These are phyloP conservation scores for Enteromius paludinosus DNA, from an alignment of 2,797 vertebrate species.

Conservation along the genomic window DNA sequence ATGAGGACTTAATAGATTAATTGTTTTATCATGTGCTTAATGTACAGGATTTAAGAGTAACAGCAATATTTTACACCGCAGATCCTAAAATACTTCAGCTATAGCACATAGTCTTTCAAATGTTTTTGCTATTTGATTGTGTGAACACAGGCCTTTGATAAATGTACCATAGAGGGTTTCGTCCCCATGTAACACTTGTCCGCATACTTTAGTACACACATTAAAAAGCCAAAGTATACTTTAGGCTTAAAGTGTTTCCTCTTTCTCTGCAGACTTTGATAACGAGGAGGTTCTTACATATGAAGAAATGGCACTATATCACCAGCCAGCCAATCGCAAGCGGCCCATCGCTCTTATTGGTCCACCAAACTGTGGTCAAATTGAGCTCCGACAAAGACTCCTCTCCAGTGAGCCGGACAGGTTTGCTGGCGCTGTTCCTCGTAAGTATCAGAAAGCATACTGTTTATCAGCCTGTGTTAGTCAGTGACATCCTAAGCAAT, in stretches of 20 bases:
- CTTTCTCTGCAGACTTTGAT: conserved; percentile 82
- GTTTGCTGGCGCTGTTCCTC: conserved; percentile 90
- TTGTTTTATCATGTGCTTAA: background rate
- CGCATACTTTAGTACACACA: background rate
- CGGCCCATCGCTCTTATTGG: conserved; percentile 93
- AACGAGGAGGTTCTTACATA: conserved; percentile 96
- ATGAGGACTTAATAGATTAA: background rate
- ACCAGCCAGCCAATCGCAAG: conserved; percentile 96
- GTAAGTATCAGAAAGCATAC: conserved; percentile 75
- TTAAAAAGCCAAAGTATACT: background rate
- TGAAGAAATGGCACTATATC: conserved; percentile 98
- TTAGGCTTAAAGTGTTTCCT: background rate
- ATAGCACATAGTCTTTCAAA: background rate
- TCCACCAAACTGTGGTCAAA: conserved; percentile 91
- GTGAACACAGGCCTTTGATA: background rate
- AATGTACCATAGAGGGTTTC: background rate
- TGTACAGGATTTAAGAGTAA: background rate
- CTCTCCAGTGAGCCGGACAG: conserved; percentile 89
- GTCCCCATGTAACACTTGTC: background rate
- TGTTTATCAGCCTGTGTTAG: conserved; percentile 17
- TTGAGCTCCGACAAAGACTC: conserved; percentile 88
- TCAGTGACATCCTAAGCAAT: background rate
- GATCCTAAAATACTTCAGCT: background rate
- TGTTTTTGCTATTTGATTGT: background rate
- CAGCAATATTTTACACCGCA: background rate